Evolutionary conservation across 1,140 invertebrate genomes (phyloP).

Genomic region (Ceratosolen fusciceps): DNA sequence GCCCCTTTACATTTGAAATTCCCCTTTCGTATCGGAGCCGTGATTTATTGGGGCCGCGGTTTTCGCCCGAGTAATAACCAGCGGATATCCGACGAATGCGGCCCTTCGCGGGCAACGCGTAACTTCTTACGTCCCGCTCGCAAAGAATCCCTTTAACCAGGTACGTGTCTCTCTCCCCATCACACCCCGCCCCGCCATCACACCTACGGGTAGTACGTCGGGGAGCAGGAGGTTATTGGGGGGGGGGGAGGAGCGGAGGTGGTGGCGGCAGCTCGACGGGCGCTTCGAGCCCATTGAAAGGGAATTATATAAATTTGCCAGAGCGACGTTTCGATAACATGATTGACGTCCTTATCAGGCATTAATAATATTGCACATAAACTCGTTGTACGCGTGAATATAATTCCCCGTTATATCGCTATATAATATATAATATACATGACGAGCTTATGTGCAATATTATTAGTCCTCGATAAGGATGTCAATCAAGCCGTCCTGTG

Average conservation of each 20-base stretch:
- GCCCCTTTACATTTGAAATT: too few relatives aligned
- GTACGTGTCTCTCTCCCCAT: too few relatives aligned
- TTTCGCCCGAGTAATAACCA: too few relatives aligned
- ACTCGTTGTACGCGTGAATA: slow-evolving; percentile 23
- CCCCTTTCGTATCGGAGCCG: too few relatives aligned
- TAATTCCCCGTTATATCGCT: slow-evolving; percentile 12
- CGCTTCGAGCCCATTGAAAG: neutral
- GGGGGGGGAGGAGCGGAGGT: too few relatives aligned
- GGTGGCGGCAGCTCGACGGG: neutral
- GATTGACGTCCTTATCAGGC: slow-evolving; percentile 12
- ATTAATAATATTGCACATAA: slow-evolving; percentile 28
- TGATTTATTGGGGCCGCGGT: too few relatives aligned
- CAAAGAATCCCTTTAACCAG: too few relatives aligned
- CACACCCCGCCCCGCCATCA: neutral
- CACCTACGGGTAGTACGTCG: too few relatives aligned
- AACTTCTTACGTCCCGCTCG: too few relatives aligned
- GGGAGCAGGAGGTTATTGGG: too few relatives aligned
- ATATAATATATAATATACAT: slow-evolving; percentile 29
- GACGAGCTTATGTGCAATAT: slow-evolving; percentile 14
- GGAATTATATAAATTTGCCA: slow-evolving; percentile 16
- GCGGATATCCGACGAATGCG: too few relatives aligned
- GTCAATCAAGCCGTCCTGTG: slow-evolving; percentile 11
- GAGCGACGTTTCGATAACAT: slow-evolving; percentile 11
- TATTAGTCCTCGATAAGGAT: slow-evolving; percentile 18
- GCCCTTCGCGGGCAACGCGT: too few relatives aligned